These are phyloP conservation scores for Toxonevra muliebris DNA, from an alignment of 2,888 invertebrate species.

Conservation along the genomic window DNA sequence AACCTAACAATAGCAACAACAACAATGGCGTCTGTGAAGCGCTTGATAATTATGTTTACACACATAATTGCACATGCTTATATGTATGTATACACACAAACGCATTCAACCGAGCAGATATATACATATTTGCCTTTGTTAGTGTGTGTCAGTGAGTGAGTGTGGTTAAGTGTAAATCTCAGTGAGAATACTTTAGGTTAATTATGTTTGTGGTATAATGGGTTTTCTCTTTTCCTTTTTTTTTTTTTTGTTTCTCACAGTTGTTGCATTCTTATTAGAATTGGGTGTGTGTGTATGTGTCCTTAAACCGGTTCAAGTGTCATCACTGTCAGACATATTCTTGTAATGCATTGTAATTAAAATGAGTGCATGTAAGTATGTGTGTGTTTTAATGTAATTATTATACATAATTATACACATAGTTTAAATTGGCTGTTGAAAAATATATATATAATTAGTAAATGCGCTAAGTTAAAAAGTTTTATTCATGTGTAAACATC, in stretches of 20 bases:
- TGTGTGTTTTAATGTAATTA: background rate
- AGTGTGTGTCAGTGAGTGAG: background rate
- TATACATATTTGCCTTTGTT: background rate
- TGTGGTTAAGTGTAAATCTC: background rate
- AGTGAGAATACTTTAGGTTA: background rate
- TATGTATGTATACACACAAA: background rate
- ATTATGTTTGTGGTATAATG: background rate
- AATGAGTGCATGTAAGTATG: background rate
- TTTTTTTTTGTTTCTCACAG: background rate
- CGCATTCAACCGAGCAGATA: background rate
- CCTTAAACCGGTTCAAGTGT: no score
- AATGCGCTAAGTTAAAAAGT: no score
- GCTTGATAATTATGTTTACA: background rate
- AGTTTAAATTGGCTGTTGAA: background rate
- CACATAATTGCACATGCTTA: background rate
- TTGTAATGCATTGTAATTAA: no score
- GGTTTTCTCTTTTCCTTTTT: background rate
- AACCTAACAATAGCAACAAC: background rate
- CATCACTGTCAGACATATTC: no score
- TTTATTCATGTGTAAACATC: no score
- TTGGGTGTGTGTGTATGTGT: background rate
- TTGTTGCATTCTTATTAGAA: background rate
- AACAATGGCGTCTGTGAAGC: background rate
- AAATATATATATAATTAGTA: background rate
- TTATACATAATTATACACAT: background rate